Percentiles rank a stretch among this genome's conserved stretches.
phyloP scores from a whole-genome alignment of 1,140 invertebrate species.

The Drosophila burlai region DNA sequence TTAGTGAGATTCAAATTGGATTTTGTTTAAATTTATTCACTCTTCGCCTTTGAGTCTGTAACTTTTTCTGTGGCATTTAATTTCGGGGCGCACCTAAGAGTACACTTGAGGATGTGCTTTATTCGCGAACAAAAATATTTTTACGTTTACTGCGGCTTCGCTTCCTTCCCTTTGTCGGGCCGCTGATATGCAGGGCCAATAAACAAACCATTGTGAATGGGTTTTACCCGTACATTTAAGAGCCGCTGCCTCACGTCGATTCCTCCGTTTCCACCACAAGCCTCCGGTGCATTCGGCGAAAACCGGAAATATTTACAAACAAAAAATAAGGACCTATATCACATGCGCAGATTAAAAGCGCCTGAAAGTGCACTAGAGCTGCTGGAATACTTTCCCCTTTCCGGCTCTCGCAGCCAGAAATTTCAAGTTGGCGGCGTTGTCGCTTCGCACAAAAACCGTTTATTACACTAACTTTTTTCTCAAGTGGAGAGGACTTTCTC shows the following conservation, averaged over 20 bases:
- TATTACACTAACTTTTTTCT: conserved; percentile 52
- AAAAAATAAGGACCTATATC: conserved; percentile 15
- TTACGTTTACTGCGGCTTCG: conserved; percentile 26
- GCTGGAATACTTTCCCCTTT: conserved; percentile 26
- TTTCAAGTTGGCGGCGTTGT: conserved; percentile 54
- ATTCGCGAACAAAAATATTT: conserved; percentile 37
- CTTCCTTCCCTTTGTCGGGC: conserved; percentile 24
- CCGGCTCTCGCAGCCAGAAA: conserved; percentile 35
- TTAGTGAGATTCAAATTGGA: background rate
- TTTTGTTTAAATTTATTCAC: too few relatives aligned
- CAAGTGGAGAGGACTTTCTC: conserved; percentile 7
- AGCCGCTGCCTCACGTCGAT: background rate
- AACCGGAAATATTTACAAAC: conserved; percentile 27
- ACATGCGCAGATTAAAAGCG: conserved; percentile 30
- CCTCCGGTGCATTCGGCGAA: conserved; percentile 19
- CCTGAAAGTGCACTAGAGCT: conserved; percentile 57
- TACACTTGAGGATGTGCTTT: background rate
- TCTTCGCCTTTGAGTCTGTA: background rate
- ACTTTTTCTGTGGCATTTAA: background rate
- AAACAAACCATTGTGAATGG: conserved; percentile 36
- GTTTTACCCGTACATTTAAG: conserved; percentile 18
- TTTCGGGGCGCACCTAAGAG: background rate
- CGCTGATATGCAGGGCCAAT: conserved; percentile 41
- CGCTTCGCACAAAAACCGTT: conserved; percentile 52
- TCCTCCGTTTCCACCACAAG: background rate